Conservation (phyloP, 2,113 vertebrate species). For the Eretmodus cyanostictus region DNA sequence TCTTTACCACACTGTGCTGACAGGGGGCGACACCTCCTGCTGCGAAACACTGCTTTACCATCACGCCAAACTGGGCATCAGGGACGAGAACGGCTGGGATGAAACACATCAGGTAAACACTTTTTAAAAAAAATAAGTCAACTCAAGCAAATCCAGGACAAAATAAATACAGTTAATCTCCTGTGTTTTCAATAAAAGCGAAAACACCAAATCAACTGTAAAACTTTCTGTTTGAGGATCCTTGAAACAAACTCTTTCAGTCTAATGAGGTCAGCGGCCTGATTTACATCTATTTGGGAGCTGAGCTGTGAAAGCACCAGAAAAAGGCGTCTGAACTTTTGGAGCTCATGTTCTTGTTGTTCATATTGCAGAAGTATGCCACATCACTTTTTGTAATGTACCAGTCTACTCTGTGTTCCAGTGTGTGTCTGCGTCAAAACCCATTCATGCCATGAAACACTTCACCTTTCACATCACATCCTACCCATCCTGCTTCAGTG, state of each 20-base stretch:
- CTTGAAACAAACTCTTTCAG: not conserved
- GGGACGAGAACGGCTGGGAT: constrained; percentile 92
- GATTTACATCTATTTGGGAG: not conserved
- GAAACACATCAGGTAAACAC: constrained; percentile 84
- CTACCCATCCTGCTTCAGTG: not conserved
- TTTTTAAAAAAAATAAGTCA: not conserved
- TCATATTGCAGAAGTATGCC: not conserved
- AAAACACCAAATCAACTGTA: not conserved
- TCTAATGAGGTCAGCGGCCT: not conserved
- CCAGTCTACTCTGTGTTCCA: constrained; percentile 30
- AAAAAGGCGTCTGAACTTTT: not conserved
- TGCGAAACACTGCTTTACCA: constrained; percentile 88
- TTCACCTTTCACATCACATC: constrained; percentile 21
- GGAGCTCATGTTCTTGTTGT: not conserved
- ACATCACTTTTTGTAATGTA: not conserved
- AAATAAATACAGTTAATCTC: rapidly evolving
- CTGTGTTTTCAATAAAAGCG: not conserved
- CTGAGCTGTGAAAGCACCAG: not conserved
- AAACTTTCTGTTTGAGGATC: not conserved
- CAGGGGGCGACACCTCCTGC: constrained; percentile 88
- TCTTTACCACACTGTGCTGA: constrained; percentile 91
- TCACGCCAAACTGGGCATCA: constrained; percentile 79
- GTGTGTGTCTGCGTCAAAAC: constrained; percentile 19
- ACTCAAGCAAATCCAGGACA: not conserved
- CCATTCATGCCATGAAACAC: constrained; percentile 37